These are phyloP conservation scores for Bothrops jararaca DNA, from an alignment of 2,113 vertebrate species.

Conservation along the genomic window DNA sequence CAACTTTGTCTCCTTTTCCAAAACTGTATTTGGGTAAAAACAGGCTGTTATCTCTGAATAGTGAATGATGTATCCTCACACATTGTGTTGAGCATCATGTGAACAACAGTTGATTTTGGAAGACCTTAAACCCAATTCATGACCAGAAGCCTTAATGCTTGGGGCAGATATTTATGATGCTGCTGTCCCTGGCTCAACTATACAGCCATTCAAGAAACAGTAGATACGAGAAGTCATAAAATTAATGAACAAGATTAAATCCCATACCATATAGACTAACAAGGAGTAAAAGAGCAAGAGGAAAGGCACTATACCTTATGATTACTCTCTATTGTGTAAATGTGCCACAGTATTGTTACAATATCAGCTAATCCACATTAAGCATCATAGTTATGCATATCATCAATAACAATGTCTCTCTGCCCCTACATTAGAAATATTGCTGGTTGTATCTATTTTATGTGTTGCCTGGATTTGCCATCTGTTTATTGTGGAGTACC, in stretches of 20 bases:
- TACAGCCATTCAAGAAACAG: not conserved
- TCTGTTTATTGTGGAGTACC: not conserved
- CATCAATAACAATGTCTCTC: not conserved
- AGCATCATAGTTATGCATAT: not conserved
- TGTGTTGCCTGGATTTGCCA: not conserved
- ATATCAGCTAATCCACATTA: not conserved
- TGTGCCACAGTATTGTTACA: not conserved
- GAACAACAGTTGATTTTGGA: slow-evolving; percentile 9
- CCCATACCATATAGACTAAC: not conserved
- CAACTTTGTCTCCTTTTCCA: slow-evolving; percentile 24
- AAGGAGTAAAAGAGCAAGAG: not conserved
- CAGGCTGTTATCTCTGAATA: slow-evolving; percentile 11
- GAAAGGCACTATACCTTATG: not conserved
- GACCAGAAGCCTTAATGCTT: not conserved
- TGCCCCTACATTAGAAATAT: not conserved
- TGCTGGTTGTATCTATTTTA: not conserved
- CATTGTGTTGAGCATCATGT: not conserved
- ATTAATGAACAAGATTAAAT: slow-evolving; percentile 2
- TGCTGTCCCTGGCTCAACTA: not conserved
- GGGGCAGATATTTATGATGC: not conserved
- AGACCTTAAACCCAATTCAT: not conserved
- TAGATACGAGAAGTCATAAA: not conserved
- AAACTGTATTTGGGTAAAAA: slow-evolving; percentile 27
- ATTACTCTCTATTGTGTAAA: not conserved
- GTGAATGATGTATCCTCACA: not conserved